Percentiles rank a stretch among this genome's conserved stretches.
Conservation (phyloP, 2,113 vertebrate species). For the Ammodytes dubius region DNA sequence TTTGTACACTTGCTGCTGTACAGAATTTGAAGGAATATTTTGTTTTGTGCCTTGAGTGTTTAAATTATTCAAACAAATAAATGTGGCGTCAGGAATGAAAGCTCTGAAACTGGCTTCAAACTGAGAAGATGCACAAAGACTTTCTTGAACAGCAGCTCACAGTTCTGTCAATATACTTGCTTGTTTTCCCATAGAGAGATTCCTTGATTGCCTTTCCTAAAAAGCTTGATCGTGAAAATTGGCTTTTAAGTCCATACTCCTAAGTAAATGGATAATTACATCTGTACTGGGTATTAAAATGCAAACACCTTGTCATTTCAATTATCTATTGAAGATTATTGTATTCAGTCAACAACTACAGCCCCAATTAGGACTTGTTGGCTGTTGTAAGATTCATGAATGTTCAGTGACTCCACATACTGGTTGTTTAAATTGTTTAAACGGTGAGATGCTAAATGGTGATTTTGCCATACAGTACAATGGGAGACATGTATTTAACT, state of each 20-base stretch:
- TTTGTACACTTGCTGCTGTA: background rate
- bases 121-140: background rate
- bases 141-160: background rate
- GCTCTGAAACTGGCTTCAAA: background rate
- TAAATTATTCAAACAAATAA: background rate
- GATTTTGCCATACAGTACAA: background rate
- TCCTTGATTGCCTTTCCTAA: background rate
- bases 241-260: background rate
- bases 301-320: background rate
- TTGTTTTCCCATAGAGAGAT: background rate
- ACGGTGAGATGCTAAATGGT: background rate
- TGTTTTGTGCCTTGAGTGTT: background rate
- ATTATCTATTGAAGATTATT: background rate
- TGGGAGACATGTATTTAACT: background rate
- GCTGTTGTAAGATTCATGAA: background rate
- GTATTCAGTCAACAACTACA: background rate
- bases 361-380: background rate
- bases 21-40: background rate
- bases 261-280: background rate
- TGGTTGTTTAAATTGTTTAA: background rate
- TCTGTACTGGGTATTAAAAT: background rate
- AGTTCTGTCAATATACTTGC: background rate
- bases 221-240: background rate
- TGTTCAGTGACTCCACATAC: background rate
- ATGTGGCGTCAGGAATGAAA: background rate